Evolutionary conservation across 2,888 invertebrate species (phyloP).

Genomic region (Amorpha juglandis): DNA sequence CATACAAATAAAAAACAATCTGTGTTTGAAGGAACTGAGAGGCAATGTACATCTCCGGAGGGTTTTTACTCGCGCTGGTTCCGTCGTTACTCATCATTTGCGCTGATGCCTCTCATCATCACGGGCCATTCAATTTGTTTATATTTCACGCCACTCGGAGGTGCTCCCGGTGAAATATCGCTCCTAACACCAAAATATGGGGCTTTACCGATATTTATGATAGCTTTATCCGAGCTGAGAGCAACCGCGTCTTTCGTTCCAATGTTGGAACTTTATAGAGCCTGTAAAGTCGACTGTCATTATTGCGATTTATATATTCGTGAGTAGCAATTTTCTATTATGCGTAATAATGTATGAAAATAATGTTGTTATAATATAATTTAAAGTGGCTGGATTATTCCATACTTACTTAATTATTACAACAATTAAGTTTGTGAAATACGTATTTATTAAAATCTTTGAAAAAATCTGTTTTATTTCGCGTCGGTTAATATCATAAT

Average conservation of each 20-base stretch:
- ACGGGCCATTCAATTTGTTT: conserved; percentile 81
- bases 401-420: no score
- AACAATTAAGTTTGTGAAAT: no score
- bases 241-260: conserved; percentile 53
- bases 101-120: conserved; percentile 71
- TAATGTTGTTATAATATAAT: not conserved
- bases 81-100: conserved; percentile 79
- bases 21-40: conserved; percentile 15
- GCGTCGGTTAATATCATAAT: no score
- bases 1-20: conserved; percentile 9
- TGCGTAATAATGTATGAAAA: not conserved
- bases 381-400: no score
- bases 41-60: conserved; percentile 13
- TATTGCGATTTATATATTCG: conserved; percentile 45
- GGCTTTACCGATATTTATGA: conserved; percentile 77
- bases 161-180: conserved; percentile 71
- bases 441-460: no score
- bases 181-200: conserved; percentile 78
- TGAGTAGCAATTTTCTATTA: conserved; percentile 38
- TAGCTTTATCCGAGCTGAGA: conserved; percentile 62
- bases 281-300: conserved; percentile 54
- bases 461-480: no score
- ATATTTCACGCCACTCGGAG: conserved; percentile 81
- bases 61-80: conserved; percentile 17
- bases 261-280: conserved; percentile 63